phyloP scores from a whole-genome alignment of 2,113 vertebrate genomes.

The Aegithalos caudatus region DNA sequence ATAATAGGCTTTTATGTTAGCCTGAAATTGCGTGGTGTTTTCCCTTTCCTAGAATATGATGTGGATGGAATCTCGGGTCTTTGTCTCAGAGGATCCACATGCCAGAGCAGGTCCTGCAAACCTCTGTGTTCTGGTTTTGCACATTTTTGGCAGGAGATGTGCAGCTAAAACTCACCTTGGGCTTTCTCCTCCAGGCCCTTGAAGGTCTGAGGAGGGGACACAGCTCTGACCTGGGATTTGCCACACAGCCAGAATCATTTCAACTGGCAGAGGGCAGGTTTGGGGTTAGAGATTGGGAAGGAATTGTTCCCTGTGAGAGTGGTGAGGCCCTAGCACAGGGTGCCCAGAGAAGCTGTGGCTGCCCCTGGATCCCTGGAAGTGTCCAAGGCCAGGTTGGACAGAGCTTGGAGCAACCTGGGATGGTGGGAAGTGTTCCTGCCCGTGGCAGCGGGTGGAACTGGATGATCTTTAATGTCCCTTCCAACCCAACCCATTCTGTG shows the following conservation, averaged over 20 bases:
- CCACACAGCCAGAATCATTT: neutral
- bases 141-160: constrained; percentile 76
- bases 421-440: neutral
- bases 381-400: rapidly evolving
- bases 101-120: constrained; percentile 76
- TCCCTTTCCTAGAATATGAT: constrained; percentile 69
- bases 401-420: neutral
- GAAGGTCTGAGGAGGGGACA: neutral
- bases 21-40: neutral
- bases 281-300: neutral
- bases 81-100: constrained; percentile 70
- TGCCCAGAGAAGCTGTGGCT: neutral
- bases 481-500: neutral
- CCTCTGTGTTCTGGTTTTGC: constrained; percentile 78
- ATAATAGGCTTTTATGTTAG: neutral
- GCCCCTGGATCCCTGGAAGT: neutral
- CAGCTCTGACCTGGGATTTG: rapidly evolving
- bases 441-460: neutral
- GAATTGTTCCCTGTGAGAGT: neutral
- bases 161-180: constrained; percentile 68
- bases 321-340: rapidly evolving
- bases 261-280: neutral
- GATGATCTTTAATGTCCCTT: neutral
- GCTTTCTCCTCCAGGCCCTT: neutral
- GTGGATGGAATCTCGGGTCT: constrained; percentile 72